Percentiles rank a stretch among this genome's conserved stretches.
These are phyloP conservation scores for Hedychridium roseum DNA, from an alignment of 2,888 invertebrate genomes.

Conservation along the genomic window DNA sequence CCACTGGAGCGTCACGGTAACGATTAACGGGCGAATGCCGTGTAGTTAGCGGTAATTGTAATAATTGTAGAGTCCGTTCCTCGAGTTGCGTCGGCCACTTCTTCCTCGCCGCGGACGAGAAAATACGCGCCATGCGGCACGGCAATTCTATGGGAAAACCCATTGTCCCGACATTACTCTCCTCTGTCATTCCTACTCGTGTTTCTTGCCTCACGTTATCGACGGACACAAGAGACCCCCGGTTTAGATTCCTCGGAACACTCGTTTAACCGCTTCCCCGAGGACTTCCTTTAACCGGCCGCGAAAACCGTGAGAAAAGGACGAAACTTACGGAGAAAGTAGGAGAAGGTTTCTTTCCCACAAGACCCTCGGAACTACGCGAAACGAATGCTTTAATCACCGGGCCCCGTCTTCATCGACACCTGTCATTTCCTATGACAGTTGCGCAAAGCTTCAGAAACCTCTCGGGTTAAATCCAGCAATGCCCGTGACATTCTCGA, in stretches of 20 bases:
- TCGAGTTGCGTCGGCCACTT: constrained; percentile 14
- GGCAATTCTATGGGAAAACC: constrained; percentile 34
- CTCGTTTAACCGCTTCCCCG: constrained; percentile 51
- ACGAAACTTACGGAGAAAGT: too few relatives aligned
- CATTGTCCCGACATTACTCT: constrained; percentile 14
- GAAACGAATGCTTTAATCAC: too few relatives aligned
- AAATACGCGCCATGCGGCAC: constrained; percentile 51
- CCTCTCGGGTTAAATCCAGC: too few relatives aligned
- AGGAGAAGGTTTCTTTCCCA: too few relatives aligned
- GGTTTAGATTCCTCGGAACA: constrained; percentile 54
- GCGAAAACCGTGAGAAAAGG: constrained; percentile 41
- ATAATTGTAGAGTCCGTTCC: constrained; percentile 52
- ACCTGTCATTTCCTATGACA: too few relatives aligned
- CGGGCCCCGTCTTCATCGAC: not conserved
- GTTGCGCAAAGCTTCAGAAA: too few relatives aligned
- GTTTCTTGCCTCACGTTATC: constrained; percentile 48
- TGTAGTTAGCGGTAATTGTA: constrained; percentile 60
- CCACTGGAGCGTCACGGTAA: constrained; percentile 46
- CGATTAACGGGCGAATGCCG: constrained; percentile 60
- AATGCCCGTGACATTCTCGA: too few relatives aligned
- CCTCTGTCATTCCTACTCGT: constrained; percentile 21
- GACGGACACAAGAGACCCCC: constrained; percentile 24
- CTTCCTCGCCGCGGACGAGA: constrained; percentile 11
- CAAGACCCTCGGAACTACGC: too few relatives aligned
- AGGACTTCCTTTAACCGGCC: constrained; percentile 30